Evolutionary conservation across 2,797 vertebrate species (phyloP), one percentile per base, ranked within the genome.

Genomic region (Hydrolagus colliei): DNA sequence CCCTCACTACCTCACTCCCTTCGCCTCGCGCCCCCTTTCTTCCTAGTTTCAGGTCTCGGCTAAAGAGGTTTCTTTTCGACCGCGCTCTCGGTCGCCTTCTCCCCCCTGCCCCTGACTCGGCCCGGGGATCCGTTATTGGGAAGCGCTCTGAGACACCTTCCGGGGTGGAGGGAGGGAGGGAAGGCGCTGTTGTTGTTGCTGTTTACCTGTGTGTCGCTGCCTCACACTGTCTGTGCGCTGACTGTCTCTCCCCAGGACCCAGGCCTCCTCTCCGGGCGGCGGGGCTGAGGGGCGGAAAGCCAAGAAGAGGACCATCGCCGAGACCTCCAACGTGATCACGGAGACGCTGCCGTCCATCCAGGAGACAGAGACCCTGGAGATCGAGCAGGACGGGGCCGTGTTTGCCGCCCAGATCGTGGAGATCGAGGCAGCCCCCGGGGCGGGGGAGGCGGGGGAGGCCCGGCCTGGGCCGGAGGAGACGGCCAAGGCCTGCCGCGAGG

Each of bases 281-380:
- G 73, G 89, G 9, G 87, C 93, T 52, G 90, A 89, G 87, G 94
- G 91, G 90, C 94, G 86, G 91, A 96, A 94, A 89, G 88, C 90
- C 9, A 97, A 96, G 93, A 98, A 98, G 90, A 93, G 97, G 90
- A 98, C 96, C 89, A 96, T 99, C 89, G 93, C 96, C 0, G 98
- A 99, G 91, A 96, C 96, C 0, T 95, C 95, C 1, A 97, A 97
- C 86, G 96, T 99, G 86, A 98, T 99, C 87, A 97, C 97, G 67
- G 98, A 99, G 92, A 94, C 94, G 0, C 87, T 99, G 79, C 97
- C 96, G 0, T 94, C 92, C 86, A 95, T 94, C 73, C 77, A 72
- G 87, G 97, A 97, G 86, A 95, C 93, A 0, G 96, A 96, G 75
- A 95, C 95, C 87, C 95, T 98, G 89, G 96, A 98, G 91, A 97